These are phyloP conservation scores for Sesia bembeciformis DNA, from an alignment of 2,888 invertebrate species.

Conservation along the genomic window DNA sequence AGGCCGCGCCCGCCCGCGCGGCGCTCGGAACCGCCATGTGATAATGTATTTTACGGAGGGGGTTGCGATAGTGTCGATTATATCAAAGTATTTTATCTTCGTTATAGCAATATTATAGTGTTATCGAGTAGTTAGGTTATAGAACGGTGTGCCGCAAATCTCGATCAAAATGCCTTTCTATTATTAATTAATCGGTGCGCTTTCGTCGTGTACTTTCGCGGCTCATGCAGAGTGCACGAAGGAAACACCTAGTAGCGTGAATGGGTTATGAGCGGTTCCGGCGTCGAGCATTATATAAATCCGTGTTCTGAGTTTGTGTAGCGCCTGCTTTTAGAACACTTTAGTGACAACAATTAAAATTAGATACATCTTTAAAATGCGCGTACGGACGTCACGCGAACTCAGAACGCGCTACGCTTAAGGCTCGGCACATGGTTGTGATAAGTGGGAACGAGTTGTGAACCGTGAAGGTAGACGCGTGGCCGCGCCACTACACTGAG, in stretches of 20 bases:
- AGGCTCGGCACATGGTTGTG: slow-evolving; percentile 11
- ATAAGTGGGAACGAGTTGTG: neutral
- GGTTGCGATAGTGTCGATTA: slow-evolving; percentile 22
- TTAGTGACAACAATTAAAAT: neutral
- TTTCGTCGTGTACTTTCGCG: slow-evolving; percentile 11
- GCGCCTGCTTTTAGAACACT: slow-evolving; percentile 7
- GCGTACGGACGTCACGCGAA: slow-evolving; percentile 13
- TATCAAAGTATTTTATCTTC: slow-evolving; percentile 28
- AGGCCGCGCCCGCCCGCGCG: slow-evolving; percentile 33
- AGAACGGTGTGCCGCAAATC: slow-evolving; percentile 24
- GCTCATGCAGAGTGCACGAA: neutral
- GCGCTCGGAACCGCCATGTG: slow-evolving; percentile 33
- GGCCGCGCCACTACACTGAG: neutral
- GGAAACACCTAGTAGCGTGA: neutral
- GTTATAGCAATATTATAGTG: slow-evolving; percentile 36
- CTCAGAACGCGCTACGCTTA: slow-evolving; percentile 9
- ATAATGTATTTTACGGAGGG: slow-evolving; percentile 21
- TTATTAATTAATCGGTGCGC: slow-evolving; percentile 8
- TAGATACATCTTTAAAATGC: neutral
- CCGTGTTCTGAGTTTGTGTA: slow-evolving; percentile 21
- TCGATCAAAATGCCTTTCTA: slow-evolving; percentile 14
- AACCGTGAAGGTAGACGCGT: neutral
- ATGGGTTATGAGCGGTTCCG: slow-evolving; percentile 13
- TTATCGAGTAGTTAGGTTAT: slow-evolving; percentile 30
- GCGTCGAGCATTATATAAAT: slow-evolving; percentile 17